A percentile compares a stretch with the other conserved stretches of the same genome.
phyloP scores from a whole-genome alignment of 1,140 invertebrate genomes.

The Portunus trituberculatus region DNA sequence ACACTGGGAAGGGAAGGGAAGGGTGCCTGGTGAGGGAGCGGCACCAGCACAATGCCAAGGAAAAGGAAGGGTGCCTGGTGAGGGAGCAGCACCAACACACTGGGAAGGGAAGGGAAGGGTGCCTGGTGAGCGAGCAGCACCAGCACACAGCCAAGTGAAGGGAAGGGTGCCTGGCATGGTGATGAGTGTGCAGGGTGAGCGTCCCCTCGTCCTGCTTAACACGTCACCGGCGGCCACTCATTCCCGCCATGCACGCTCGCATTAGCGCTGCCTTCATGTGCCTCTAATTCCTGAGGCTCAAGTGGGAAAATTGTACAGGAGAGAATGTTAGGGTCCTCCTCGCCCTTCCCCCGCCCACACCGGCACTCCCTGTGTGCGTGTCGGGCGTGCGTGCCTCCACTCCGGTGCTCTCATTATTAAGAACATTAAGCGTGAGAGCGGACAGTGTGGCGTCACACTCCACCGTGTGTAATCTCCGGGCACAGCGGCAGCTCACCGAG shows the following conservation, averaged over 20 bases:
- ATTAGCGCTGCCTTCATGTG: neutral
- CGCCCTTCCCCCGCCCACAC: neutral
- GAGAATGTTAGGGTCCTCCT: neutral
- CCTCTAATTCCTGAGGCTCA: neutral
- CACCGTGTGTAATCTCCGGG: neutral
- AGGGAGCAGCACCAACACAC: too few relatives aligned
- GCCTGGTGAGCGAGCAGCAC: too few relatives aligned
- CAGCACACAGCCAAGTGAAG: neutral
- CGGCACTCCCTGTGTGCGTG: neutral
- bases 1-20: too few relatives aligned
- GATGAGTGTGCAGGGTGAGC: neutral
- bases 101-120: too few relatives aligned
- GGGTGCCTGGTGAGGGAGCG: too few relatives aligned
- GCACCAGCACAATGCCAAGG: too few relatives aligned
- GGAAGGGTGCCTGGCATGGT: neutral
- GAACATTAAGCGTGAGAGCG: slow-evolving; percentile 18
- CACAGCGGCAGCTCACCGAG: neutral
- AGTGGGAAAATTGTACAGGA: neutral
- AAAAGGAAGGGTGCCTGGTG: too few relatives aligned
- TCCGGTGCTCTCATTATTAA: neutral
- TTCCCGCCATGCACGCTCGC: neutral
- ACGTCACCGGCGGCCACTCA: neutral
- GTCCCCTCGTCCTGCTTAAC: too few relatives aligned
- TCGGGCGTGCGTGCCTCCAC: neutral
- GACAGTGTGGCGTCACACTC: neutral